phyloP scores from a whole-genome alignment of 2,113 vertebrate species.

The Halcyon malimbica region DNA sequence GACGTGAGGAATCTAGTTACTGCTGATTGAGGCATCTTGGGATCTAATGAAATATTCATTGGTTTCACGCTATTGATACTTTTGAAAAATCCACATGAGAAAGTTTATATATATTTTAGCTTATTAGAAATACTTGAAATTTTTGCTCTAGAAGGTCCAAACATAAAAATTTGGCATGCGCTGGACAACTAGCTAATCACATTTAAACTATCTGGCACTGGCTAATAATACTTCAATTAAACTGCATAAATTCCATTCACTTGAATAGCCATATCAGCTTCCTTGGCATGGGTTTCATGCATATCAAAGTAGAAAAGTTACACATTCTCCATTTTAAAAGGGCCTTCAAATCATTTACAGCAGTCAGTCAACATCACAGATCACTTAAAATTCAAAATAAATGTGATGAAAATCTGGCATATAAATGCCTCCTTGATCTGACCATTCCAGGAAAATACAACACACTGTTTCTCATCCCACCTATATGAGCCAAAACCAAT shows the following conservation, averaged over 20 bases:
- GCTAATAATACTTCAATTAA: background rate
- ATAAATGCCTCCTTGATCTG: background rate
- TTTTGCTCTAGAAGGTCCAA: background rate
- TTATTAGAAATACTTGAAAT: background rate
- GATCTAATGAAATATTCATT: constrained; percentile 50
- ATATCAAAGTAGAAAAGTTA: background rate
- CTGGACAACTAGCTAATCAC: background rate
- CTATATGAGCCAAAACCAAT: background rate
- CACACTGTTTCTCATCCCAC: background rate
- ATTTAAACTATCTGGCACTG: constrained; percentile 11
- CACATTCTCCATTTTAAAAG: background rate
- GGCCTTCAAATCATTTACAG: background rate
- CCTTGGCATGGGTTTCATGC: background rate
- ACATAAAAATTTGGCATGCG: background rate
- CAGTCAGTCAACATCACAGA: background rate
- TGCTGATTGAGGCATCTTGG: constrained; percentile 15
- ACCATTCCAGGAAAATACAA: background rate
- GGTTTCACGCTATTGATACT: constrained; percentile 20
- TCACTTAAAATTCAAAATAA: constrained; percentile 24
- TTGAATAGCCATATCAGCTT: background rate
- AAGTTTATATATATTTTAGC: background rate
- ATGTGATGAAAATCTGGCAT: background rate
- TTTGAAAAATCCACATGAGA: background rate
- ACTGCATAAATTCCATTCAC: background rate
- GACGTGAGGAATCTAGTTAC: background rate